Conservation (phyloP, 2,888 invertebrate species). For the Adelphocoris suturalis region DNA sequence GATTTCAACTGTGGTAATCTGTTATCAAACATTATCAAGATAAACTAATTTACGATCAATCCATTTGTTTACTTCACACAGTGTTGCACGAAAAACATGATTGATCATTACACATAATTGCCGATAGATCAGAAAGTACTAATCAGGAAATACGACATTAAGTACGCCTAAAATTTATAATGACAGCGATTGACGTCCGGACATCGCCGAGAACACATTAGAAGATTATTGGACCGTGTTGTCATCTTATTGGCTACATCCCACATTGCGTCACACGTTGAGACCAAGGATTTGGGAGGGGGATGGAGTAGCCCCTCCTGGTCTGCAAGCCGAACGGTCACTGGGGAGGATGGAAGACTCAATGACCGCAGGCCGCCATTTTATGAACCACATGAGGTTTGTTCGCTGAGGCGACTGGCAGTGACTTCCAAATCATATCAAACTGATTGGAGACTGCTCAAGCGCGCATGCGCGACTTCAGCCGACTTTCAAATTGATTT, state of each 20-base stretch:
- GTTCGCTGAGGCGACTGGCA: too few relatives aligned
- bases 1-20: constrained; percentile 11
- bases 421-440: too few relatives aligned
- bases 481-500: too few relatives aligned
- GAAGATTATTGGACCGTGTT: not conserved
- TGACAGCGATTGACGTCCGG: not conserved
- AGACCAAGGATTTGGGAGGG: too few relatives aligned
- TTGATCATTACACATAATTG: not conserved
- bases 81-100: constrained; percentile 13
- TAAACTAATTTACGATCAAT: constrained; percentile 54
- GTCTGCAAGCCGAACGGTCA: too few relatives aligned
- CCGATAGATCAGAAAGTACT: not conserved
- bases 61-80: constrained; percentile 50
- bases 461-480: too few relatives aligned
- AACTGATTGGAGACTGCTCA: too few relatives aligned
- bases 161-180: not conserved
- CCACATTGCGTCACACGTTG: not conserved
- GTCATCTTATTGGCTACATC: not conserved
- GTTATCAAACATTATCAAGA: constrained; percentile 52
- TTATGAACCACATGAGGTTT: too few relatives aligned
- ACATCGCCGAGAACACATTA: not conserved
- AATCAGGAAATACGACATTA: not conserved
- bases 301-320: too few relatives aligned
- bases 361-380: too few relatives aligned
- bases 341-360: too few relatives aligned